Base-by-base conservation (phyloP, 2,888 invertebrate genomes). In the Dysmachus trigonus region DNA sequence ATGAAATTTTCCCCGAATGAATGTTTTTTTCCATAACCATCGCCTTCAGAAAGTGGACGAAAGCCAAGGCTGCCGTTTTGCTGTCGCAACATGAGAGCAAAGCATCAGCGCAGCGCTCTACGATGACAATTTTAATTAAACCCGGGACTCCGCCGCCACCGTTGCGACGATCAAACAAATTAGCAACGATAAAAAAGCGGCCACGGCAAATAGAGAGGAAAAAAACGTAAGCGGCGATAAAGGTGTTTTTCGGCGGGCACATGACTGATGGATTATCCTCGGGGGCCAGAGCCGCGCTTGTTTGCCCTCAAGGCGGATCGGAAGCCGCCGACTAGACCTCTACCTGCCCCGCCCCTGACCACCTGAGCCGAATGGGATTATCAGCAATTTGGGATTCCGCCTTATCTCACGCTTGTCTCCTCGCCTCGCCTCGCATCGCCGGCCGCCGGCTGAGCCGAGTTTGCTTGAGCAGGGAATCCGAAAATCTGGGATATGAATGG, bases 51-150 rank as follows among this genome's bases (percentile, higher is more conserved):
- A 62, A 62, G 22, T 10, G 27, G 7, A 62, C 10, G 22, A 62
- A 62, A 62, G 10, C 10, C 62, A 27, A 62, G 22, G 10, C 18
- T 3, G 27, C 22, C 62, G 27, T n/a, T 47, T 47, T n/a, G 47
- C 47, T 47, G n/a, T 15, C 47, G 7, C 47, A 47, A n/a, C 47
- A 62, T 62, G 62, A 62, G 13, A 22, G 7, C 47, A 51, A 8
- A 22, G 27, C 27, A 22, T 22, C 27, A 18, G 22, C 62, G 27
- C 22, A 10, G 62, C 27, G 62, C 33, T 41, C 38, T 1, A 3
- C 38, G 38, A 38, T 76, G 76, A 76, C 76, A 76, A 35, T 35
- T 76, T 76, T 76, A 76, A 76, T 76, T 76, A 76, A 76, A 22
- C 8, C 10, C 10, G 62, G 6, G 62, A n/a, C 22, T 47, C 18